phyloP scores from a whole-genome alignment of 92 coral and sea anemone genomes.

The Paragorgia papillata region DNA sequence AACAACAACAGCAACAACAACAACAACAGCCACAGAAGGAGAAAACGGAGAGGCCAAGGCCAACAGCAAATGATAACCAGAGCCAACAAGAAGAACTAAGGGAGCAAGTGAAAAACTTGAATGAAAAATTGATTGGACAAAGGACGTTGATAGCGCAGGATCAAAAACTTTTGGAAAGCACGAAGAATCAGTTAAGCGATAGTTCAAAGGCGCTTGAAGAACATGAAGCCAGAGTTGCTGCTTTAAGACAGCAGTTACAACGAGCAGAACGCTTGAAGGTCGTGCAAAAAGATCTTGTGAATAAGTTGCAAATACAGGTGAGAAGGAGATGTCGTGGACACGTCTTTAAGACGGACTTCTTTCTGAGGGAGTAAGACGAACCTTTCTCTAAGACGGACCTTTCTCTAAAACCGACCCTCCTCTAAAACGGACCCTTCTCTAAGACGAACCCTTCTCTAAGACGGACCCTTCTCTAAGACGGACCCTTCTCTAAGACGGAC shows the following conservation, averaged over 20 bases:
- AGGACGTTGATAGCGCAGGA: conserved; percentile 73
- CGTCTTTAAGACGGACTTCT: no score
- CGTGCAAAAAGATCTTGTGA: conserved; percentile 63
- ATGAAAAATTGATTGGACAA: conserved; percentile 63
- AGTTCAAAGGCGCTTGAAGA: conserved; percentile 64
- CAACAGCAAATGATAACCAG: conserved; percentile 33
- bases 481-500: no score
- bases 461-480: no score
- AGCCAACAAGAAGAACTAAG: conserved; percentile 59
- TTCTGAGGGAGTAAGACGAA: no score
- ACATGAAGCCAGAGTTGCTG: conserved; percentile 69
- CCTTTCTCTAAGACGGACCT: no score
- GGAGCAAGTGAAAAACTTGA: conserved; percentile 60
- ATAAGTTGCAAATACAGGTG: conserved; percentile 71
- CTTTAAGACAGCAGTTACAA: conserved; percentile 74
- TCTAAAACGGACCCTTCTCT: no score
- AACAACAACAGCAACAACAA: conserved; percentile 9
- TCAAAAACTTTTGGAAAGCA: conserved; percentile 58
- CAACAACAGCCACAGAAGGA: neutral
- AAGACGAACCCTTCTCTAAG: no score
- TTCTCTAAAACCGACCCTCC: no score
- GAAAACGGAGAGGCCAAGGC: neutral
- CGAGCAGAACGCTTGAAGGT: conserved; percentile 70
- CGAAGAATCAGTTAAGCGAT: conserved; percentile 55
- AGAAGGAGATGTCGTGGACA: neutral